Base-by-base conservation (phyloP, 1,140 invertebrate species). In the Macrotrachela quadricornifera region DNA sequence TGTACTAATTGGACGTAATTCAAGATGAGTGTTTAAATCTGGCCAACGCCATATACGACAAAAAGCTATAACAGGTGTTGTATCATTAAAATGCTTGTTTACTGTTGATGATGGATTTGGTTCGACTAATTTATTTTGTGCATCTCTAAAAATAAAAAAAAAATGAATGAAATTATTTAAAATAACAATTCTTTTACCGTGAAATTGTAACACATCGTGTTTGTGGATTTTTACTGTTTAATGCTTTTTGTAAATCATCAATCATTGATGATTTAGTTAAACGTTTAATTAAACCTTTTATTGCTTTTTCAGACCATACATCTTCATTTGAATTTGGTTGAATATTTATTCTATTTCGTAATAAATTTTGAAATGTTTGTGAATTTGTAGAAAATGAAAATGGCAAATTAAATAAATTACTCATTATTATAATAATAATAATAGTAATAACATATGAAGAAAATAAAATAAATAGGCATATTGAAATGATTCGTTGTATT, bases 1-100 rank as follows among this genome's bases (percentile, higher is more conserved):
- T 64, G 82, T 78, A 54, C 91, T 84, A 18, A 90, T 76, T 8
- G 85, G 78, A 63, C 82, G 80, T 54, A 95, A 71, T 75, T 95
- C 88, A 76, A 94, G 86, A 65, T 95, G 87, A 57, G 82, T 85
- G 66, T 88, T 82, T 46, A 96, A 73, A 72, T 95, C 86, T 40
- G 88, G 88, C 86, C 86, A 96, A 56, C 91, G 81, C 86, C 88
- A 96, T 62, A 96, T 72, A 57, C 85, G 79, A 70, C 87, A 92
- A 58, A 49, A 54, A 21, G 44, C 46, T 9, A 53, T 44, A 39
- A 46, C 44, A 16, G 51, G 51, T 30, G 21, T 30, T 4, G 8
- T 30, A 30, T 30, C 21, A 30, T 30, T 44, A 10, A 47, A 39
- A 1, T 44, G 40, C 42, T 53, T 53, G 46, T n/a, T n/a, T 17